phyloP scores from a whole-genome alignment of 2,888 invertebrate species.

The Drosophila colorata region DNA sequence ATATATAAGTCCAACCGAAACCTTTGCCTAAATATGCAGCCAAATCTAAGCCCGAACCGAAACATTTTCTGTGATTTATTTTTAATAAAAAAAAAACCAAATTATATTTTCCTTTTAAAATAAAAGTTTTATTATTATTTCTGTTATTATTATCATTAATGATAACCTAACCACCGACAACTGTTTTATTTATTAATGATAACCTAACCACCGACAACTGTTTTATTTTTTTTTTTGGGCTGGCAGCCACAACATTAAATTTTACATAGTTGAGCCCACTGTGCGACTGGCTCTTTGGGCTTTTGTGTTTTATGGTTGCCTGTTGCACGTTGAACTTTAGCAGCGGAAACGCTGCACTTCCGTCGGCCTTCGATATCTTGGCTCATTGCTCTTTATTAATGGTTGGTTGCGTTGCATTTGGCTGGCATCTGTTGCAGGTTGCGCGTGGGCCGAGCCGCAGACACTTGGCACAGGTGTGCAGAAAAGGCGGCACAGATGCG shows the following conservation, averaged over 20 bases:
- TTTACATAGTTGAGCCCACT: slow-evolving; percentile 1
- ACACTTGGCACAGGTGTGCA: slow-evolving; percentile 75
- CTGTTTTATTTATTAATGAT: too few relatives aligned
- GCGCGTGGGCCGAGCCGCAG: slow-evolving; percentile 67
- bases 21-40: too few relatives aligned
- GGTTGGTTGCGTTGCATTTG: background rate
- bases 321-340: slow-evolving; percentile 65
- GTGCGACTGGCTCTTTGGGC: slow-evolving; percentile 13
- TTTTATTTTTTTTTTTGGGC: too few relatives aligned
- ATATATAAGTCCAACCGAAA: too few relatives aligned
- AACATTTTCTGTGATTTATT: too few relatives aligned
- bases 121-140: too few relatives aligned
- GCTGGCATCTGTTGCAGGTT: slow-evolving; percentile 49
- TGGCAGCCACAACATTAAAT: background rate
- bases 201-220: too few relatives aligned
- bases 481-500: slow-evolving; percentile 25
- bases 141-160: too few relatives aligned
- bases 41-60: too few relatives aligned
- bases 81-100: too few relatives aligned
- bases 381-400: slow-evolving; percentile 6
- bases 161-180: too few relatives aligned
- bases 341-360: slow-evolving; percentile 17
- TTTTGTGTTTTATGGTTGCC: slow-evolving; percentile 60
- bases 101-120: too few relatives aligned
- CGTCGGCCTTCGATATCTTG: slow-evolving; percentile 11